Conservation (phyloP, 2,797 vertebrate genomes). For the Coregonus ussuriensis region DNA sequence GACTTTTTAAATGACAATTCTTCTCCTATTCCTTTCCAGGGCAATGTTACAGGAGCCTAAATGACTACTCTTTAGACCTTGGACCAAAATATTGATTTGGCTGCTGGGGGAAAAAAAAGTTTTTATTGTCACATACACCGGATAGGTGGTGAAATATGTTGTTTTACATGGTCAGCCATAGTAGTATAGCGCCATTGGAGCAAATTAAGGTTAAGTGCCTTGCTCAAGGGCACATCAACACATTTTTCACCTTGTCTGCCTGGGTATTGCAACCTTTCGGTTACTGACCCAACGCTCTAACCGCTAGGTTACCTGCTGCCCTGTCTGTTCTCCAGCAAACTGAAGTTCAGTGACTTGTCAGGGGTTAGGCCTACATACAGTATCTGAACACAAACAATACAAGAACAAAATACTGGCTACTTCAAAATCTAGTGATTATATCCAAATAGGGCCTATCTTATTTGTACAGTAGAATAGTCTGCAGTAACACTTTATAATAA, state of each 20-base stretch:
- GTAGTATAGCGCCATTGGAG: too few relatives aligned
- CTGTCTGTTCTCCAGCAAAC: slow-evolving; percentile 24
- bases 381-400: neutral
- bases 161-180: too few relatives aligned
- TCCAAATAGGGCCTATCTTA: neutral
- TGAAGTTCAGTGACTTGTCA: slow-evolving; percentile 22
- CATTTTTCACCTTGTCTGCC: too few relatives aligned
- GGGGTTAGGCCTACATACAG: slow-evolving; percentile 22
- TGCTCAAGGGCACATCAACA: too few relatives aligned
- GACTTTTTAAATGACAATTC: slow-evolving; percentile 47
- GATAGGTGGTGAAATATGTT: too few relatives aligned
- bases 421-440: neutral
- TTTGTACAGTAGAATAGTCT: neutral
- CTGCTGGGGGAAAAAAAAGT: neutral
- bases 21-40: slow-evolving; percentile 20
- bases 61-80: slow-evolving; percentile 29
- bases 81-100: slow-evolving; percentile 54
- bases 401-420: neutral
- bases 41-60: neutral
- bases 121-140: too few relatives aligned
- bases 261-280: too few relatives aligned
- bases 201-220: too few relatives aligned
- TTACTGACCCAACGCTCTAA: too few relatives aligned
- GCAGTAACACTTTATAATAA: neutral
- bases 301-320: too few relatives aligned